Evolutionary conservation across 2,113 vertebrate species (phyloP).

Genomic region (Nycticryphes semicollaris): DNA sequence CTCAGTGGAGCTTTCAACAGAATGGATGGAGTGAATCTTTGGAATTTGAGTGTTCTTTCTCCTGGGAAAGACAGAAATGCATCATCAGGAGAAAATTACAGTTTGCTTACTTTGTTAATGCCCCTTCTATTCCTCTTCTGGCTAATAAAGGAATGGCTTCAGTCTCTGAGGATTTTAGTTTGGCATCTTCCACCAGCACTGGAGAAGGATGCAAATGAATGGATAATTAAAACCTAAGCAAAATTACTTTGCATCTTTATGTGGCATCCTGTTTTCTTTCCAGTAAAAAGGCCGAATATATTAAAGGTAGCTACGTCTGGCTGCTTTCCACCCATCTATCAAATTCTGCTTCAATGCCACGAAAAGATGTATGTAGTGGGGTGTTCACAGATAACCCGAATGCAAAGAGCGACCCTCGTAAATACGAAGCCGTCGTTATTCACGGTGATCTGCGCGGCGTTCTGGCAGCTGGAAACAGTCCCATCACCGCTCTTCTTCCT

Average conservation of each 20-base stretch:
- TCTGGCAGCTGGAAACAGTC: not conserved
- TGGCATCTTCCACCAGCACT: not conserved
- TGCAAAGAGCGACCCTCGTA: not conserved
- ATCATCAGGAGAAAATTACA: not conserved
- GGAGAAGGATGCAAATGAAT: constrained; percentile 12
- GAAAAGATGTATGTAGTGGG: not conserved
- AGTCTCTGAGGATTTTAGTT: not conserved
- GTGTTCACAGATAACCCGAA: not conserved
- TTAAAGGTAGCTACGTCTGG: not conserved
- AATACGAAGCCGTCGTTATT: not conserved
- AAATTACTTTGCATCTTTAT: not conserved
- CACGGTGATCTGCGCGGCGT: fast-evolving
- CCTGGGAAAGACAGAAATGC: not conserved
- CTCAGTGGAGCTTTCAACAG: not conserved
- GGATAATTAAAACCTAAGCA: constrained; percentile 34
- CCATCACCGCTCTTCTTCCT: not conserved
- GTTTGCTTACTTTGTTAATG: not conserved
- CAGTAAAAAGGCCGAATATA: not conserved
- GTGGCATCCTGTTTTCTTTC: not conserved
- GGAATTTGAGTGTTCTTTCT: not conserved
- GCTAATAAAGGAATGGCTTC: not conserved
- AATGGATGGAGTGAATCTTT: not conserved
- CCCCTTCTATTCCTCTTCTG: not conserved
- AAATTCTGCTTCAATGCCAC: not conserved
- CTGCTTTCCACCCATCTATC: not conserved